Percentiles rank a stretch among this genome's conserved stretches.
These are phyloP conservation scores for Spodoptera picta DNA, from an alignment of 2,888 invertebrate species.

Conservation along the genomic window DNA sequence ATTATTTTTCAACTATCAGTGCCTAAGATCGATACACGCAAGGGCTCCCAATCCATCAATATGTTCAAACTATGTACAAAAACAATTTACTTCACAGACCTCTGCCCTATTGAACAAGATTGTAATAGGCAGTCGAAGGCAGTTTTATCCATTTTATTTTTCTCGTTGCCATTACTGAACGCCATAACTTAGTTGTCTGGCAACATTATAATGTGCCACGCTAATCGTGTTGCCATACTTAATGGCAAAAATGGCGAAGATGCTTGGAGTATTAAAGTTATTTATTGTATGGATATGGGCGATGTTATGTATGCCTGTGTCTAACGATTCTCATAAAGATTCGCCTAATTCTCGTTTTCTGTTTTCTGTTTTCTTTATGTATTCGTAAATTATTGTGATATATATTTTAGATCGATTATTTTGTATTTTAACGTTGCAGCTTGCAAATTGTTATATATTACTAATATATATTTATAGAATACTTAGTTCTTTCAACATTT, in stretches of 20 bases:
- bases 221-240: constrained; percentile 69
- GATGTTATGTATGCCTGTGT: constrained; percentile 33
- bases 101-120: constrained; percentile 36
- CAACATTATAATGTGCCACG: constrained; percentile 65
- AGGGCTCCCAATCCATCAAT: constrained; percentile 5
- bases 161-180: constrained; percentile 61
- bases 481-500: too few relatives aligned
- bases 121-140: constrained; percentile 40
- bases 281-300: constrained; percentile 38
- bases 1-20: too few relatives aligned
- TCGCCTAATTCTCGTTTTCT: constrained; percentile 40
- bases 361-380: constrained; percentile 12
- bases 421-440: too few relatives aligned
- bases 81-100: constrained; percentile 32
- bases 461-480: too few relatives aligned
- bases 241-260: constrained; percentile 64
- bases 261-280: constrained; percentile 44
- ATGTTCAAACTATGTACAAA: constrained; percentile 21
- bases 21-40: neutral
- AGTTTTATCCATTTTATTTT: constrained; percentile 56
- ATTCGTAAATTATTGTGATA: too few relatives aligned
- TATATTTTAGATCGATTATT: too few relatives aligned
- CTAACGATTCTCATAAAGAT: constrained; percentile 23
- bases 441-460: too few relatives aligned
- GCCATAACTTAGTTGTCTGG: constrained; percentile 65